Evolutionary conservation across 2,113 vertebrate species (phyloP).

Genomic region (Pycnonotus jocosus): DNA sequence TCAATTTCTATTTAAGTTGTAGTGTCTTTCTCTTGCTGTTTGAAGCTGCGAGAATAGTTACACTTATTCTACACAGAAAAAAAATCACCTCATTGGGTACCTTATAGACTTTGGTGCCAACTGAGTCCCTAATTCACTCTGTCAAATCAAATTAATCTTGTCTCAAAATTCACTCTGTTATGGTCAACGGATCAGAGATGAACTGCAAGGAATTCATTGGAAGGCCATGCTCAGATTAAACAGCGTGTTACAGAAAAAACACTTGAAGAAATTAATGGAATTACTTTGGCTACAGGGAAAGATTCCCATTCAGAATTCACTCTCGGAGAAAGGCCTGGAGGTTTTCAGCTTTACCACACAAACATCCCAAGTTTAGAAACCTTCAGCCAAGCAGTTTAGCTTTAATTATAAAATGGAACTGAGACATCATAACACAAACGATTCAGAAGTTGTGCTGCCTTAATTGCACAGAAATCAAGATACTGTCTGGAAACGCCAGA

Average conservation of each 20-base stretch:
- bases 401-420: not conserved
- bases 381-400: not conserved
- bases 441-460: not conserved
- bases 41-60: not conserved
- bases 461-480: not conserved
- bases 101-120: not conserved
- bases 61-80: not conserved
- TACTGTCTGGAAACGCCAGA: not conserved
- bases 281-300: not conserved
- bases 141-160: constrained; percentile 25
- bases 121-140: not conserved
- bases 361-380: not conserved
- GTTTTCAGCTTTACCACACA: not conserved
- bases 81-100: not conserved
- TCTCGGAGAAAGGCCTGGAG: not conserved
- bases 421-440: not conserved
- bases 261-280: not conserved
- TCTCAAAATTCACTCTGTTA: not conserved
- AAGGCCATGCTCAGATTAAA: not conserved
- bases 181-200: not conserved
- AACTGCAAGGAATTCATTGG: not conserved
- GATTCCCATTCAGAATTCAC: not conserved
- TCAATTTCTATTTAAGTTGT: constrained; percentile 54
- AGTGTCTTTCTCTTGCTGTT: not conserved
- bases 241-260: not conserved